Percentiles rank a stretch among this genome's conserved stretches.
Conservation (phyloP, 2,888 invertebrate genomes). For the Stenurella melanura region DNA sequence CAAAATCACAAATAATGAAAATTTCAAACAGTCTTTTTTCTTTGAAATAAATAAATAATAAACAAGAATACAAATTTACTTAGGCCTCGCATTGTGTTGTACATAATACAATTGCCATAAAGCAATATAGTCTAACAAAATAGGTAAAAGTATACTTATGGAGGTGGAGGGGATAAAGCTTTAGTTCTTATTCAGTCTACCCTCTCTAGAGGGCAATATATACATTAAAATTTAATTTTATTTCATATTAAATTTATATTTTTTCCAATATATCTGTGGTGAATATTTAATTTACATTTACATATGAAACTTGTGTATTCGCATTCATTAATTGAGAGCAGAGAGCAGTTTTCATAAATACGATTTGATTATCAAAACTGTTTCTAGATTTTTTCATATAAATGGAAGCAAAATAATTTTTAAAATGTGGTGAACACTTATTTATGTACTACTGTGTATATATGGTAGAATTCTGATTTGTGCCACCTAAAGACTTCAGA, state of each 20-base stretch:
- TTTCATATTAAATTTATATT: not conserved
- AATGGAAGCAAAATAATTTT: too few species aligned
- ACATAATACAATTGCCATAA: not conserved
- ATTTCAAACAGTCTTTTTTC: conserved; percentile 44
- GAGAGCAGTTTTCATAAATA: too few species aligned
- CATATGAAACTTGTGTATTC: not conserved
- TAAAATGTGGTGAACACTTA: too few species aligned
- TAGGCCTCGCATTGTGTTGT: conserved; percentile 32
- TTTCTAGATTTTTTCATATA: too few species aligned
- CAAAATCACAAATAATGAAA: conserved; percentile 28
- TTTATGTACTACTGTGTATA: not conserved
- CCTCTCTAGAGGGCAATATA: not conserved
- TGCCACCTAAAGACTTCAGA: not conserved
- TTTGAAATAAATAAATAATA: conserved; percentile 33
- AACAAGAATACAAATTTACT: conserved; percentile 37
- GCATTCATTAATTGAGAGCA: too few species aligned
- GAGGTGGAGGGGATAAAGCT: not conserved
- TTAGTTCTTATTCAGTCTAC: not conserved
- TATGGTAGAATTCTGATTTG: not conserved
- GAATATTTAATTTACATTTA: not conserved
- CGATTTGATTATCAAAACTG: too few species aligned
- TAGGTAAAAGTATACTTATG: not conserved
- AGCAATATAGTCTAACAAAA: not conserved
- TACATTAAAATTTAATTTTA: not conserved
- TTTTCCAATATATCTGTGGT: not conserved